These are phyloP conservation scores for Heloderma charlesbogerti DNA, from an alignment of 2,113 vertebrate species.

Conservation along the genomic window DNA sequence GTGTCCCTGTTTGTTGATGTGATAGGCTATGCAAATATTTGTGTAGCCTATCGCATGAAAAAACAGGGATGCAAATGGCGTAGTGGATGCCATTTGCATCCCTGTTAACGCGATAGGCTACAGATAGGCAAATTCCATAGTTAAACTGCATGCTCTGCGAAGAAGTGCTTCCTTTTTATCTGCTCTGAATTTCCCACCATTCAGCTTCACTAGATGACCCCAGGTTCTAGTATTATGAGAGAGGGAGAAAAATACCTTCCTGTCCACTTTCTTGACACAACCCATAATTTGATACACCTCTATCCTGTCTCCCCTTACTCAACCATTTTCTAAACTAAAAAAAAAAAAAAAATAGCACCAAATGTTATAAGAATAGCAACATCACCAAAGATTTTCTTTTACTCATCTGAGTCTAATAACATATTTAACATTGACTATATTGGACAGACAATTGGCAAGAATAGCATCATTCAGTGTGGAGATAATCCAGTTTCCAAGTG, in stretches of 20 bases:
- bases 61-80: no score
- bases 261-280: not conserved
- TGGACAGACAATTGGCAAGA: not conserved
- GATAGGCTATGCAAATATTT: no score
- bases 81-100: no score
- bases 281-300: not conserved
- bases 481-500: slow-evolving; percentile 26
- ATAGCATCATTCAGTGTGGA: not conserved
- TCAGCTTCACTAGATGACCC: not conserved
- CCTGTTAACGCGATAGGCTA: no score
- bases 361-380: not conserved
- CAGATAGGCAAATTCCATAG: no score
- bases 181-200: not conserved
- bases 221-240: not conserved
- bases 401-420: not conserved
- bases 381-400: not conserved
- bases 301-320: not conserved
- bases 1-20: no score
- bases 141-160: not conserved
- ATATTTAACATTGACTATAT: not conserved
- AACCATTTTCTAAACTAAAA: not conserved
- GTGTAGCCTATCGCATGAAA: no score
- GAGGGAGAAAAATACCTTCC: not conserved
- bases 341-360: no score
- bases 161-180: not conserved